These are phyloP conservation scores for Caloenas nicobarica DNA, from an alignment of 2,113 vertebrate species.

Conservation along the genomic window DNA sequence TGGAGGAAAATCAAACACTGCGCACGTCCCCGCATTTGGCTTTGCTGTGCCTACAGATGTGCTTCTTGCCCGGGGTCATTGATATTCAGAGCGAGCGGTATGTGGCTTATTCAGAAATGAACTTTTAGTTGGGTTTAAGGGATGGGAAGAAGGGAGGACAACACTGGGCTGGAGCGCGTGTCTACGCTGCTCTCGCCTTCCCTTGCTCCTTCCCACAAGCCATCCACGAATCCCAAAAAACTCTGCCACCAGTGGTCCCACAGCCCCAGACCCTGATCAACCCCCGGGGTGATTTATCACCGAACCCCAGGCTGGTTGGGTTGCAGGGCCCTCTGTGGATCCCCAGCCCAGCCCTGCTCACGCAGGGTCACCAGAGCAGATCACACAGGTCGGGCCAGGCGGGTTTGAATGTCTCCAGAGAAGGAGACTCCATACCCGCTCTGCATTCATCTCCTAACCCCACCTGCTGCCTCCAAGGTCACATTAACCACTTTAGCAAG, in stretches of 20 bases:
- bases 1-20: neutral
- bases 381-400: too few species aligned
- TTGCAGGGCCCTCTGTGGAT: too few species aligned
- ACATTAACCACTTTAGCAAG: neutral
- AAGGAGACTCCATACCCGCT: too few species aligned
- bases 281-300: neutral
- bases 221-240: neutral
- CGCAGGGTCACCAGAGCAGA: too few species aligned
- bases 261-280: accelerated
- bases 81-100: accelerated
- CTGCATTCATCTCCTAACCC: neutral
- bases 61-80: neutral
- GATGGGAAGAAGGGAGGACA: neutral
- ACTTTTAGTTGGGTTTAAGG: neutral
- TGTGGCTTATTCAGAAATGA: neutral
- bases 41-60: neutral
- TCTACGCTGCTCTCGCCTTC: neutral
- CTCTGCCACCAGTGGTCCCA: neutral
- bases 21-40: neutral
- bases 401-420: too few species aligned
- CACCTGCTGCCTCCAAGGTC: neutral
- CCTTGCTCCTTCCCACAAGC: neutral
- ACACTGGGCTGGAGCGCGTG: accelerated
- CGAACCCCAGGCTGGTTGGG: too few species aligned
- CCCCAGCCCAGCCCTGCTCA: too few species aligned